Conservation (phyloP, 2,888 invertebrate genomes). For the Meloe dianella region DNA sequence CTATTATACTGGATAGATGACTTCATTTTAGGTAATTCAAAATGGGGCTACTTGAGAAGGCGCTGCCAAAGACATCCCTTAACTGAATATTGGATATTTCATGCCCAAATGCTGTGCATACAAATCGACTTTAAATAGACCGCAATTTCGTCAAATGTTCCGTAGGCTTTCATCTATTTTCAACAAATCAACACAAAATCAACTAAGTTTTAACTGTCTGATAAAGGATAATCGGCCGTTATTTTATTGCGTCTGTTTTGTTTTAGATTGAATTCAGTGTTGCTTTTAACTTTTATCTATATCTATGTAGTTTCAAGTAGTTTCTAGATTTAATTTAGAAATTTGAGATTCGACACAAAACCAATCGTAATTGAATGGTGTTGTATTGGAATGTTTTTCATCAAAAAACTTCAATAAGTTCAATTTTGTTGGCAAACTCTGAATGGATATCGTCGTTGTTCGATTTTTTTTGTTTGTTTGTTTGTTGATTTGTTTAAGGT, state of each 20-base stretch:
- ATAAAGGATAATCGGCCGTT: too few relatives aligned
- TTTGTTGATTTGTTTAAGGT: not conserved
- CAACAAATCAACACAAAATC: not conserved
- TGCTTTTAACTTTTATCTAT: not conserved
- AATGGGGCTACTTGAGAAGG: not conserved
- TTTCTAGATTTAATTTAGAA: not conserved
- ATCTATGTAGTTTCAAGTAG: not conserved
- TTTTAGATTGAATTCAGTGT: not conserved
- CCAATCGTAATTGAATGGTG: not conserved
- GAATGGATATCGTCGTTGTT: not conserved
- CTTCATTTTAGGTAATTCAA: not conserved
- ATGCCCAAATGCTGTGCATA: constrained; percentile 32
- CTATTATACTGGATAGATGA: not conserved
- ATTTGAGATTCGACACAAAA: not conserved
- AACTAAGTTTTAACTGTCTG: too few relatives aligned
- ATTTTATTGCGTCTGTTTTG: not conserved
- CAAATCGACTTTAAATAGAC: constrained; percentile 33
- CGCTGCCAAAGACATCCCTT: not conserved
- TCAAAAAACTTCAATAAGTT: not conserved
- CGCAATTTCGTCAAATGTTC: constrained; percentile 20
- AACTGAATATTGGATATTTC: constrained; percentile 32
- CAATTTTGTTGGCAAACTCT: not conserved
- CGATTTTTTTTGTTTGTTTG: too few relatives aligned
- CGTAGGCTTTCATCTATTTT: not conserved
- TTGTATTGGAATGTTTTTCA: not conserved